Evolutionary conservation across 2,797 vertebrate genomes (phyloP).

Genomic region (Acanthis flammea): DNA sequence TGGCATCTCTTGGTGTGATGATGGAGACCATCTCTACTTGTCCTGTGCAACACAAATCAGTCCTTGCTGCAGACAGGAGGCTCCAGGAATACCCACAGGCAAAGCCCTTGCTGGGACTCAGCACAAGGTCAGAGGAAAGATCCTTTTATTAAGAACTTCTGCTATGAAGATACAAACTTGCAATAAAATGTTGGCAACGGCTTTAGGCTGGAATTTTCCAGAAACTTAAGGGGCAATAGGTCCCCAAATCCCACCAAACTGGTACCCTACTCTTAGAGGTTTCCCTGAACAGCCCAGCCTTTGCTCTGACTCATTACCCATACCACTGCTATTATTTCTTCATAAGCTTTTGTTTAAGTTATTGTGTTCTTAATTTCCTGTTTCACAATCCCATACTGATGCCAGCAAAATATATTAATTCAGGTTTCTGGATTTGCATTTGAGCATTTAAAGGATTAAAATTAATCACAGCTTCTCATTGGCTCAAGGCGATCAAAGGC

Average conservation of each 20-base stretch:
- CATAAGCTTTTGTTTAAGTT: conserved; percentile 59
- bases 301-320: not conserved
- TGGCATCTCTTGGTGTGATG: not conserved
- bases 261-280: not conserved
- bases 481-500: not conserved
- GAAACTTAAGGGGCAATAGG: not conserved
- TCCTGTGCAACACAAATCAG: not conserved
- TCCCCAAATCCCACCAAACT: not conserved
- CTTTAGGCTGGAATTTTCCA: conserved; percentile 31
- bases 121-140: not conserved
- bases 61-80: not conserved
- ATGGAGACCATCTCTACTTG: not conserved
- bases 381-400: conserved; percentile 46
- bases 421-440: conserved; percentile 37
- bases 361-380: conserved; percentile 63
- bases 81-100: not conserved
- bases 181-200: not conserved
- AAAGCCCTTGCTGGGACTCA: not conserved
- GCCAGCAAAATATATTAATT: conserved; percentile 30
- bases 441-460: conserved; percentile 31
- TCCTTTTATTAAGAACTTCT: conserved; percentile 17
- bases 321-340: conserved; percentile 30
- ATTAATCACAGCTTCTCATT: not conserved
- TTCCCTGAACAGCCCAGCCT: not conserved
- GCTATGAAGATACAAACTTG: not conserved